Evolutionary conservation across 2,888 invertebrate genomes (phyloP), one percentile per base, ranked within the genome.

Genomic region (Maniola hyperantus): DNA sequence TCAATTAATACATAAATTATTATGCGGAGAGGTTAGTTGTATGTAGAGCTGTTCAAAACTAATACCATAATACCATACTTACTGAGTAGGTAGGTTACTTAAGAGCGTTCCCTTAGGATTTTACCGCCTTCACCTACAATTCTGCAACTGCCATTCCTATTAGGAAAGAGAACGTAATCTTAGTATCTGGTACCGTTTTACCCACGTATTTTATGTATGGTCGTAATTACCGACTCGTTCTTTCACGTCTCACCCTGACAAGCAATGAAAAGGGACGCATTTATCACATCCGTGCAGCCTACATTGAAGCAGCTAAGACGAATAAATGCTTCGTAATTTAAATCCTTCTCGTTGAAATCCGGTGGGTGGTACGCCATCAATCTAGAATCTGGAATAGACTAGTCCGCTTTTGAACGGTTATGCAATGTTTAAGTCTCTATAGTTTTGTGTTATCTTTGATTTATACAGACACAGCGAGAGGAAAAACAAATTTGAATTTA

Each of bases 261-360:
- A 77, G 78, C 72, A 77, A 77, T 88, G 84, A 80, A 88, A 87
- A 87, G 84, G 84, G 79, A 75, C 73, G 79, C 84, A 89, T 90
- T 88, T 85, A 87, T 88, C 87, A 87, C 80, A 77, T 79, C 76
- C 71, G 76, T 77, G 80, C 78, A 78, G 78, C 77, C 74, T 74
- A 80, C 81, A 84, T 83, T 83, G 82, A 84, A 79, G 80, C 77
- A 72, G 74, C 79, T 72, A 80, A 83, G 76, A 75, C 77, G 76
- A 79, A 82, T 87, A 87, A 87, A 85, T 87, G 80, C 82, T 72
- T 74, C 76, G 81, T 83, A 84, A 88, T 87, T 87, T 86, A 84
- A 84, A 84, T 84, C 80, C 78, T 77, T 77, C 73, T 79, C 74
- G 81, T 80, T 81, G 79, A 83, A 81, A 79, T 81, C 79, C 77